Base-by-base conservation (phyloP, 2,888 invertebrate species). In the Eilema caniola region DNA sequence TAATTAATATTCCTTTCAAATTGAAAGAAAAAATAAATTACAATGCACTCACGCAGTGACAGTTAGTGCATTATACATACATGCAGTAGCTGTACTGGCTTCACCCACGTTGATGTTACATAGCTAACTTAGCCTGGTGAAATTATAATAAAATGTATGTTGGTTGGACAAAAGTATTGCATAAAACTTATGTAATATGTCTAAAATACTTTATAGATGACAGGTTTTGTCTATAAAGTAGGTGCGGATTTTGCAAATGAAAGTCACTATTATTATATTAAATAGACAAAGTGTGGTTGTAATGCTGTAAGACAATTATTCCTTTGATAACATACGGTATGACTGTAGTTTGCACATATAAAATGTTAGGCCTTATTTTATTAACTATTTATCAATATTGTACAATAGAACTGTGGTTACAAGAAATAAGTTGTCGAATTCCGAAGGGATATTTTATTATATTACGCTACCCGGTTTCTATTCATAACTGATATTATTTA, bases 1-100 rank as follows among this genome's bases (percentile, higher is more conserved):
- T 24, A 41, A 41, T 62, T 14, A 24, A 41, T 62, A 24, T 62
- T n/a, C 67, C 73, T 80, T 79, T 77, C 69, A 77, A 75, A 81
- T 73, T 73, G 53, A 60, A 11, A 69, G 53, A 67, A 62, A 69
- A 63, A 37, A 62, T 66, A 57, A 37, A 59, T 59, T 59, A 25
- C 33, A 37, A 12, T 53, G 10, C 11, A 28, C 23, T 37, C 37
- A 23, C 33, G 23, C 8, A n/a, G 62, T 33, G 62, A 61, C 31
- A 23, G 37, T 4, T 47, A 20, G 53, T 53, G n/a, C 53, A 53
- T 53, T 53, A 53, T 53, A 20, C 53, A n/a, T 53, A 53, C 8
- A 53, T 53, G 53, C 53, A n/a, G 53, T 8, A 53, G 53, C 53
- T 53, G 53, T 53, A 53, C 3, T 5, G 10, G n/a, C n/a, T 53